Conservation (phyloP, 2,797 vertebrate species). For the Myotis planiceps region DNA sequence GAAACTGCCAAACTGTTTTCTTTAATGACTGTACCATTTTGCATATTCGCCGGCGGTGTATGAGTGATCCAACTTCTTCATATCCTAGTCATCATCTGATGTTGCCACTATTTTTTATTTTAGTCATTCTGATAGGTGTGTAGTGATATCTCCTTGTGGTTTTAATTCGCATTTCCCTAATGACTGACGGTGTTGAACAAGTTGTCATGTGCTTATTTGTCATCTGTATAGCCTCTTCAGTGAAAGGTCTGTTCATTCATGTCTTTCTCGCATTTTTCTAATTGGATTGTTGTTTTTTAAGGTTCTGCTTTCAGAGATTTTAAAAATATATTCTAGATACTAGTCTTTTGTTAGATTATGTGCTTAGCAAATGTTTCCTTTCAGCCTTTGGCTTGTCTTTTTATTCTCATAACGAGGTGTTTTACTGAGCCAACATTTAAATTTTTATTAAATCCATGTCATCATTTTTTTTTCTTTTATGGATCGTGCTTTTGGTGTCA, state of each 20-base stretch:
- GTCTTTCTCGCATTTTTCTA: not conserved
- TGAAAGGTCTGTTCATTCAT: not conserved
- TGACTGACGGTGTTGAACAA: not conserved
- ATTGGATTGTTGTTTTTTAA: not conserved
- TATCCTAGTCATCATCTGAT: not conserved
- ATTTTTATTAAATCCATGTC: slow-evolving; percentile 8
- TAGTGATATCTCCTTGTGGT: not conserved
- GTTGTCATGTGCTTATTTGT: not conserved
- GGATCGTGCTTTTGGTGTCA: not conserved
- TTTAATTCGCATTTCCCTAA: slow-evolving; percentile 15
- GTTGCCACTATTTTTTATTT: not conserved
- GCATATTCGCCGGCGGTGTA: not conserved
- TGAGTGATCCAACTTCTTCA: not conserved
- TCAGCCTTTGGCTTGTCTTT: not conserved
- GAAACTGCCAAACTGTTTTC: not conserved
- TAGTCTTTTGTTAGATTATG: not conserved
- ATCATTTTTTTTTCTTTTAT: not conserved
- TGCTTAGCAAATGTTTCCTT: not conserved
- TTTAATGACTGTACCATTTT: not conserved
- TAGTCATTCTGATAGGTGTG: not conserved
- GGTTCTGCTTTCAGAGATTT: not conserved
- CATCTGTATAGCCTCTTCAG: not conserved
- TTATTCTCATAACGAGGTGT: not conserved
- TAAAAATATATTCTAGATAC: not conserved
- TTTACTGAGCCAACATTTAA: not conserved